Evolutionary conservation across 2,888 invertebrate species (phyloP).

Genomic region (Drosophila hamatofila): DNA sequence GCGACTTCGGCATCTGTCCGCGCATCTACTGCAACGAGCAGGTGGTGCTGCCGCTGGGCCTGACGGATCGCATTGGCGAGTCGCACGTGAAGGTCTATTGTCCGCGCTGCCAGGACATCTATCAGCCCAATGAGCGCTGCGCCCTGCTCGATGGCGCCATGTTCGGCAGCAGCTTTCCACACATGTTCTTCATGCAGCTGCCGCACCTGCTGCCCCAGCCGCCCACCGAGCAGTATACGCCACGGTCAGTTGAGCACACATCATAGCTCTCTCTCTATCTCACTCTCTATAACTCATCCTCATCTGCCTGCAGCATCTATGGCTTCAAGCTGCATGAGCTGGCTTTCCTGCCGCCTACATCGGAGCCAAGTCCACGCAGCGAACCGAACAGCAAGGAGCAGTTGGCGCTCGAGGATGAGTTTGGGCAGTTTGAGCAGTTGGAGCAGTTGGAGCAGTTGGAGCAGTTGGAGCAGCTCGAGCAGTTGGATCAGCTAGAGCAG

Average conservation of each 20-base stretch:
- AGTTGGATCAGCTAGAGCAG: neutral
- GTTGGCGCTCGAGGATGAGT: neutral
- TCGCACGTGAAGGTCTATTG: slow-evolving; percentile 53
- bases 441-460: neutral
- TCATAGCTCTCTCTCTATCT: neutral
- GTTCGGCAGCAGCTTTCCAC: slow-evolving; percentile 60
- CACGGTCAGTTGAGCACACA: slow-evolving; percentile 45
- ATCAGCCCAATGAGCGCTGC: slow-evolving; percentile 28
- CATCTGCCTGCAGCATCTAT: slow-evolving; percentile 35
- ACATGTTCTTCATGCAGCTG: slow-evolving; percentile 63
- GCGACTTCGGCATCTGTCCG: slow-evolving; percentile 62
- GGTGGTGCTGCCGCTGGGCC: slow-evolving; percentile 52
- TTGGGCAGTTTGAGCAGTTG: neutral
- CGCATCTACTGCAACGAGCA: slow-evolving; percentile 48
- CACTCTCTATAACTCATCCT: neutral
- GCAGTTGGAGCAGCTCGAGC: neutral
- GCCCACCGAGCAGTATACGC: slow-evolving; percentile 40
- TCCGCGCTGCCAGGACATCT: slow-evolving; percentile 53
- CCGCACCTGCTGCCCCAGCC: slow-evolving; percentile 44
- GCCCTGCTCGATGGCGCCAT: slow-evolving; percentile 54
- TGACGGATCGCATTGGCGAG: slow-evolving; percentile 17
- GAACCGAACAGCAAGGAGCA: neutral
- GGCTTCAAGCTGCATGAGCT: slow-evolving; percentile 50
- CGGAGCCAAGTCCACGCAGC: neutral
- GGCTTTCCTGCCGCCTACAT: slow-evolving; percentile 24